These are phyloP conservation scores for Vireo griseus DNA, from an alignment of 2,797 vertebrate genomes.

Conservation along the genomic window DNA sequence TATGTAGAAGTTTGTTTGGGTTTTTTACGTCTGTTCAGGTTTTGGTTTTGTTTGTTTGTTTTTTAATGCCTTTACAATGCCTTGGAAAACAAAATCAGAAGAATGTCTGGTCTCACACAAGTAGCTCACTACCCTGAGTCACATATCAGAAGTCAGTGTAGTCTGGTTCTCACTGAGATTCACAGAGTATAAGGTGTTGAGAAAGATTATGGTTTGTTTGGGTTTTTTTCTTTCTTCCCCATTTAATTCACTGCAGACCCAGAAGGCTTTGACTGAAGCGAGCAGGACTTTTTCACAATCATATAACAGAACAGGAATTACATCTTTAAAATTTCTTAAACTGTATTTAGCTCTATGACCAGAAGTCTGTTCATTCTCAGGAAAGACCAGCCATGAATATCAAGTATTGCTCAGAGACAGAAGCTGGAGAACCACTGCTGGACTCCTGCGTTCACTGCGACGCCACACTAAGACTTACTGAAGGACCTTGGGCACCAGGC, in stretches of 20 bases:
- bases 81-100: not conserved
- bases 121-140: not conserved
- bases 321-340: not conserved
- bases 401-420: not conserved
- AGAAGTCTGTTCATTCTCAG: not conserved
- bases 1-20: not conserved
- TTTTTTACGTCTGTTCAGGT: not conserved
- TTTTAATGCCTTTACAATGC: not conserved
- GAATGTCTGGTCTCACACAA: not conserved
- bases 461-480: constrained; percentile 79
- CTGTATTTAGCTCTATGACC: not conserved
- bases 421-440: not conserved
- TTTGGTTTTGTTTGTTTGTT: not conserved
- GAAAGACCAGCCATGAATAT: not conserved
- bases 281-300: not conserved
- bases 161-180: not conserved
- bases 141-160: not conserved
- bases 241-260: not conserved
- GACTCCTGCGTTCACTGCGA: not conserved
- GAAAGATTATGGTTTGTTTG: not conserved
- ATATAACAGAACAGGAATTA: not conserved
- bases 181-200: not conserved
- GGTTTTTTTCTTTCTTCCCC: rapidly evolving
- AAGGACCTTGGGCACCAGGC: constrained; percentile 89
- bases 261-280: not conserved